phyloP scores from a whole-genome alignment of 2,888 invertebrate species.

The Linnaemya tessellans region DNA sequence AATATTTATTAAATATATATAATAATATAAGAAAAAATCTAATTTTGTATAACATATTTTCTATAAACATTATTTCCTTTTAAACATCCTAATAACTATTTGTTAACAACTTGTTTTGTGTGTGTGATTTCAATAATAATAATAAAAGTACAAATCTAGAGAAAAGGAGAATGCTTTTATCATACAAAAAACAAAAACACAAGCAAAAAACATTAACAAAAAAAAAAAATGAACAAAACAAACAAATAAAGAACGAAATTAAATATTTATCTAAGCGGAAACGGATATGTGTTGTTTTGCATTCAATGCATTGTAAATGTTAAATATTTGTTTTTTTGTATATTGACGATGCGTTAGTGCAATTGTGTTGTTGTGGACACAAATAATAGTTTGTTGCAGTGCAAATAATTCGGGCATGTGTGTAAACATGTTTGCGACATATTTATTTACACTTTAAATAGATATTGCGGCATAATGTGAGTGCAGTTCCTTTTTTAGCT shows the following conservation, averaged over 20 bases:
- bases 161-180: neutral
- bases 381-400: too few species aligned
- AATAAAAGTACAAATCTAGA: neutral
- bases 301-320: slow-evolving; percentile 27
- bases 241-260: too few species aligned
- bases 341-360: neutral
- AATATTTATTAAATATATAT: neutral
- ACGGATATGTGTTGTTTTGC: slow-evolving; percentile 52
- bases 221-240: too few species aligned
- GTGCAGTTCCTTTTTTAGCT: too few species aligned
- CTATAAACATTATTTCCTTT: neutral
- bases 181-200: neutral
- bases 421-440: neutral
- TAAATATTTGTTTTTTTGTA: neutral
- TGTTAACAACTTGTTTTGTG: too few species aligned
- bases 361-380: neutral
- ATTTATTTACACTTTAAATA: neutral
- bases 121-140: too few species aligned
- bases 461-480: too few species aligned
- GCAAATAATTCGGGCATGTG: neutral
- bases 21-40: neutral
- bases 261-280: slow-evolving; percentile 55
- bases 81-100: neutral
- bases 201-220: neutral
- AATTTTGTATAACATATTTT: neutral